Conservation (phyloP, 2,113 vertebrate species). For the Gadus macrocephalus region DNA sequence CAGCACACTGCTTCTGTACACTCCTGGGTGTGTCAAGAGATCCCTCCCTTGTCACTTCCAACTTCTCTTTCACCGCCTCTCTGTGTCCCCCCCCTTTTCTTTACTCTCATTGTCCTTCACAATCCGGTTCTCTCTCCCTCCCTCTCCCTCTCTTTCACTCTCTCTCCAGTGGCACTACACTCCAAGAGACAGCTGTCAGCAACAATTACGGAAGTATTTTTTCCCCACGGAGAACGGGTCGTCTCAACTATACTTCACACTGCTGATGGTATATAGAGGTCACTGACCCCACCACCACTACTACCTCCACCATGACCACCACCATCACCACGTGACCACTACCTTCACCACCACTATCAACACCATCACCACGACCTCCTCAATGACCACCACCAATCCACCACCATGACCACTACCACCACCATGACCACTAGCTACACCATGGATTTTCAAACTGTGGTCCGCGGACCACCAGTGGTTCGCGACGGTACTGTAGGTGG, state of each 20-base stretch:
- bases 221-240: slow-evolving; percentile 7
- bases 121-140: background rate
- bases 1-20: too few species aligned
- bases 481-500: too few species aligned
- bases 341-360: slow-evolving; percentile 29
- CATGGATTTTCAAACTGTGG: too few species aligned
- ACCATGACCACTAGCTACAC: too few species aligned
- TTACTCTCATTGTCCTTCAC: background rate
- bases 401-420: too few species aligned
- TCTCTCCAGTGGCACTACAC: background rate
- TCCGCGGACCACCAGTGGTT: too few species aligned
- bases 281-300: slow-evolving; percentile 20
- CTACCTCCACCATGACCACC: too few species aligned
- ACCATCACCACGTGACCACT: too few species aligned
- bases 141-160: background rate
- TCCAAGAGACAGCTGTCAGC: slow-evolving; percentile 46
- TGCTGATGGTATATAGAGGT: slow-evolving; percentile 39
- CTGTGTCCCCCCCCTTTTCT: background rate
- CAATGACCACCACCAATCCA: too few species aligned
- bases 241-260: slow-evolving; percentile 8
- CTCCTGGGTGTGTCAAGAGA: too few species aligned
- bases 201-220: slow-evolving; percentile 24
- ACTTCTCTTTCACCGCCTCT: slow-evolving; percentile 18
- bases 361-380: background rate
- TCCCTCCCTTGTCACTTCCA: too few species aligned